A percentile compares a stretch with the other conserved stretches of the same genome.
Conservation (phyloP, 2,113 vertebrate species). For the Catharus fuscescens region DNA sequence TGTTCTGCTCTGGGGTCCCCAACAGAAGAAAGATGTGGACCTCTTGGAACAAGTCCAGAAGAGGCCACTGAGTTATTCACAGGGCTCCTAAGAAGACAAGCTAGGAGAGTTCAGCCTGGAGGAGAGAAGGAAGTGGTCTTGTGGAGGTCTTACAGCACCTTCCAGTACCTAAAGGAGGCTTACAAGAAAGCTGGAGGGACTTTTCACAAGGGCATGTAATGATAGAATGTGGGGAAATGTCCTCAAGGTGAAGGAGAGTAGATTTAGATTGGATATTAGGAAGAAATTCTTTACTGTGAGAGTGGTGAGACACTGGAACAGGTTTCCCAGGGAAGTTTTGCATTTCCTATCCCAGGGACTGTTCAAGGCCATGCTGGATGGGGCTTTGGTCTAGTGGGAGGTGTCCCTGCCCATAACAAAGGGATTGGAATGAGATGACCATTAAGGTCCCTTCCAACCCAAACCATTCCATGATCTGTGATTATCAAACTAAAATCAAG, state of each 20-base stretch:
- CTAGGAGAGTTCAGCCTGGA: neutral
- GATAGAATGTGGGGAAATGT: neutral
- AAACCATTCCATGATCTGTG: neutral
- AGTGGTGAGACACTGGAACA: neutral
- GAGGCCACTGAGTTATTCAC: neutral
- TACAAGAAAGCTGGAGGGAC: neutral
- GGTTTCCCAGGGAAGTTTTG: neutral
- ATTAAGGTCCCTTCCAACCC: neutral
- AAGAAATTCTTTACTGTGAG: neutral
- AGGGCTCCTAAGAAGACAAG: neutral
- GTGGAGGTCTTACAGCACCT: neutral
- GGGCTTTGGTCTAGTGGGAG: neutral
- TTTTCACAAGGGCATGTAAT: neutral
- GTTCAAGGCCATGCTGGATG: neutral
- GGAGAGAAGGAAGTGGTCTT: too few relatives aligned
- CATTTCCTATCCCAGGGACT: neutral
- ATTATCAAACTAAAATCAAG: neutral
- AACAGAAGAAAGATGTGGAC: neutral
- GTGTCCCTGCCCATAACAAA: neutral
- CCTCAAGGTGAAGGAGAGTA: neutral
- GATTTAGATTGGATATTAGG: neutral
- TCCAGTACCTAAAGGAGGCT: neutral
- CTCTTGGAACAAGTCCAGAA: neutral
- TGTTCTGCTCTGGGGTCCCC: neutral
- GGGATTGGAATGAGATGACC: neutral